Conservation (phyloP, 2,797 vertebrate genomes). For the Threskiornis aethiopicus region DNA sequence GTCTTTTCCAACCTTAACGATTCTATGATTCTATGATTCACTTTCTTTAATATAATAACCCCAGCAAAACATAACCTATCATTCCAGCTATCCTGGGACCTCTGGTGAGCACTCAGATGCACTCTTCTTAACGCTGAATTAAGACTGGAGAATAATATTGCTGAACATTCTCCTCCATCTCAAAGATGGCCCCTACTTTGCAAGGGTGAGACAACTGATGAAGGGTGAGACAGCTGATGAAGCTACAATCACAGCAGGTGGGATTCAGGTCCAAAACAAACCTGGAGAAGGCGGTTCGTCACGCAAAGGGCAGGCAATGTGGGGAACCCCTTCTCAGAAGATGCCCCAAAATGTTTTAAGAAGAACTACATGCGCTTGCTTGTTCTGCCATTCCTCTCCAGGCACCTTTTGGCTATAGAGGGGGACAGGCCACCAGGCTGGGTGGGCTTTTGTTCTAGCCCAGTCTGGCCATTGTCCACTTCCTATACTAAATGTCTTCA, state of each 20-base stretch:
- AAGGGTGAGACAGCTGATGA: not conserved
- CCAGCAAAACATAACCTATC: not conserved
- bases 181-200: not conserved
- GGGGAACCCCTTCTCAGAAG: not conserved
- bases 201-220: not conserved
- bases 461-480: not conserved
- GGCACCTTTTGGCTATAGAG: not conserved
- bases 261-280: not conserved
- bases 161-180: not conserved
- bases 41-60: not conserved
- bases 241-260: not conserved
- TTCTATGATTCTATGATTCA: not conserved
- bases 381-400: not conserved
- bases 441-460: not conserved
- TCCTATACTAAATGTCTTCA: not conserved
- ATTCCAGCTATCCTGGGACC: not conserved
- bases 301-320: not conserved
- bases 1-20: too few relatives aligned
- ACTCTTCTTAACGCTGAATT: not conserved
- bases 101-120: not conserved
- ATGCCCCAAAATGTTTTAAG: not conserved
- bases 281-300: not conserved
- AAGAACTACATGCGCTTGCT: accelerated
- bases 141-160: not conserved
- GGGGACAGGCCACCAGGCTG: accelerated